Base-by-base conservation (phyloP, 2,888 invertebrate genomes). In the Lomographa bimaculata region DNA sequence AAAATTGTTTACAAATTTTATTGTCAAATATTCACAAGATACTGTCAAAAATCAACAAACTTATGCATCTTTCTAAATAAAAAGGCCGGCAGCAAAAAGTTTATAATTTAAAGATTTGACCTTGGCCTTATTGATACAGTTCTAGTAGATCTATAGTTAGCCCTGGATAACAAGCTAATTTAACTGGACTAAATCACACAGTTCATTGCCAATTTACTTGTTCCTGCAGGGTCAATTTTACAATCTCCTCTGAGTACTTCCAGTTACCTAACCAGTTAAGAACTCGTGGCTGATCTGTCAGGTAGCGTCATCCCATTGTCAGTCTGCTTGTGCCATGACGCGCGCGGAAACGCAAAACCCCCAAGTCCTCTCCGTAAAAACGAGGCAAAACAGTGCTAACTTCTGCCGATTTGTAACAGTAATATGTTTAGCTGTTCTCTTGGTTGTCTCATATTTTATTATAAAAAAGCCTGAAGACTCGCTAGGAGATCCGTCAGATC, bases 321-420 rank as follows among this genome's bases (percentile, higher is more conserved):
- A 84, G 82, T 83, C 60, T 68, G 64, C 69, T 65, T 58, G 65
- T 80, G 79, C 79, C 72, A 87, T 86, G 87, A 77, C 80, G 75
- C 85, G 82, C 43, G 71, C 58, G 53, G 75, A 75, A 70, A 77
- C 81, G 74, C 79, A 47, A 40, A 57, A 47, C 56, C 57, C 63
- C 57, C 53, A 64, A 46, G 71, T 75, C 60, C 49, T 78, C 57
- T 64, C 73, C 35, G 60, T 78, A 50, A 78, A 78, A 74, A 54
- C 63, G 29, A 66, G 52, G 43, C 54, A 65, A 28, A 79, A 74
- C 50, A 65, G 69, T 61, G 71, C 79, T 2, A 79, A 72, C 54
- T 61, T 79, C 38, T 70, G 66, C 50, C 61, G 66, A 50, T 79
- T 83, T 33, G 36, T 73, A 32, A 60, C 64, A 7, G 33, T 77